Conservation (phyloP, 2,797 vertebrate genomes). For the Sebastes minor region DNA sequence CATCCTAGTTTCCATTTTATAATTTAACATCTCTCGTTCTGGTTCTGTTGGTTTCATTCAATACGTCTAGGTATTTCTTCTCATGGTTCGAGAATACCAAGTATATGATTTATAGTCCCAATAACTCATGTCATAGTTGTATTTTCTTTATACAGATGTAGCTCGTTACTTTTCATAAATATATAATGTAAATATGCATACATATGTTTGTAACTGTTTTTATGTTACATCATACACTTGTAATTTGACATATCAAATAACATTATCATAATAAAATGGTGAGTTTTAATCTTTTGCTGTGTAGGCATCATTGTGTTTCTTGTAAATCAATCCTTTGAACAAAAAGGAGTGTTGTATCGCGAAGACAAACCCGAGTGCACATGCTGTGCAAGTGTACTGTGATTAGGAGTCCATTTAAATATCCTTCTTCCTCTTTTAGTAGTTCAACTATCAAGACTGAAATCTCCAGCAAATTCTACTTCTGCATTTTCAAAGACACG, state of each 20-base stretch:
- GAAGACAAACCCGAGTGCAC: background rate
- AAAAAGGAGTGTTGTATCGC: too few species aligned
- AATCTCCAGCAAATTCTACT: background rate
- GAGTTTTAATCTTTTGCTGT: constrained; percentile 86
- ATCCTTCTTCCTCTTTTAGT: background rate
- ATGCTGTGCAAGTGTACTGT: background rate
- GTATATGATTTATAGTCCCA: constrained; percentile 91
- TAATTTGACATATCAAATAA: constrained; percentile 93
- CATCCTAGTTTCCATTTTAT: constrained; percentile 88
- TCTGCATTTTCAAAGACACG: background rate
- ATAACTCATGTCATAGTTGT: constrained; percentile 90
- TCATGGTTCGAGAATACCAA: constrained; percentile 85
- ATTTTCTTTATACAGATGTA: constrained; percentile 91
- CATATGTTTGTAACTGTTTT: constrained; percentile 95
- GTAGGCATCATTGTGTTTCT: constrained; percentile 37
- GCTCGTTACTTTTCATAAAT: constrained; percentile 92
- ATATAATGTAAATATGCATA: constrained; percentile 97
- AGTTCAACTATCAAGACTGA: background rate
- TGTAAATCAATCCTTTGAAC: background rate
- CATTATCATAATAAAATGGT: constrained; percentile 92
- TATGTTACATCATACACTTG: constrained; percentile 94
- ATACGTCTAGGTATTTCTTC: constrained; percentile 82
- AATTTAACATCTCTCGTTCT: constrained; percentile 86
- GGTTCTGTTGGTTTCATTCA: constrained; percentile 81
- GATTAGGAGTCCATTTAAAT: background rate